Evolutionary conservation across 1,140 invertebrate species (phyloP), one percentile per base, ranked within the genome.

Genomic region (Polypedilum pembai): DNA sequence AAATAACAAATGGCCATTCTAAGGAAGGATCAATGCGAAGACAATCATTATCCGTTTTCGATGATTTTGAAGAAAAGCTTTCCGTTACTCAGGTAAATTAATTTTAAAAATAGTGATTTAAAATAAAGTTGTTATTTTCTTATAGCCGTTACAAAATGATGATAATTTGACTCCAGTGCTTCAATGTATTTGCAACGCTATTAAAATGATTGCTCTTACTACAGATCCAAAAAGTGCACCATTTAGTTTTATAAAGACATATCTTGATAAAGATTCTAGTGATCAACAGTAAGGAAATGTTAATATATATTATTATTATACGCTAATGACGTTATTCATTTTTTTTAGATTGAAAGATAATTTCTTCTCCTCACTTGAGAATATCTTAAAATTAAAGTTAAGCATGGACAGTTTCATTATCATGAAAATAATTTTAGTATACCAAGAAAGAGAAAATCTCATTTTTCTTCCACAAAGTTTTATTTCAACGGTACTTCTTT

Each of bases 381-480:
- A 79, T 45, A 74, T 82, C 7, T 77, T 78, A 24, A 82, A 80
- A 76, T 76, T 76, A 8, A 82, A 82, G 74, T 78, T 80, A 40
- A 78, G 82, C 24, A 77, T 77, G 66, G 74, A 77, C 8, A 81
- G 79, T 79, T 82, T 82, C 41, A 76, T 77, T n/a, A 81, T 82
- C 74, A 76, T 78, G 15, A 79, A 80, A 69, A 78, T 79, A 74
- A 45, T 82, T 17, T 75, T 80, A 5, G 77, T 80, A 7, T 80
- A 78, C 75, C 81, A 82, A 41, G 40, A 8, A 1, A 20, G 0
- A 8, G n/a, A 2, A n/a, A 21, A 66, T 8, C 15, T 3, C 8
- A 72, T 24, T 3, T 7, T 74, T 3, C 18, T 74, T 7, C 17
- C 21, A 18, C 10, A 17, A 3, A 15, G n/a, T 10, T 72, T 74